A percentile compares a stretch with the other conserved stretches of the same genome.
Evolutionary conservation across 1,140 invertebrate species (phyloP).

Genomic region (Triops cancriformis): DNA sequence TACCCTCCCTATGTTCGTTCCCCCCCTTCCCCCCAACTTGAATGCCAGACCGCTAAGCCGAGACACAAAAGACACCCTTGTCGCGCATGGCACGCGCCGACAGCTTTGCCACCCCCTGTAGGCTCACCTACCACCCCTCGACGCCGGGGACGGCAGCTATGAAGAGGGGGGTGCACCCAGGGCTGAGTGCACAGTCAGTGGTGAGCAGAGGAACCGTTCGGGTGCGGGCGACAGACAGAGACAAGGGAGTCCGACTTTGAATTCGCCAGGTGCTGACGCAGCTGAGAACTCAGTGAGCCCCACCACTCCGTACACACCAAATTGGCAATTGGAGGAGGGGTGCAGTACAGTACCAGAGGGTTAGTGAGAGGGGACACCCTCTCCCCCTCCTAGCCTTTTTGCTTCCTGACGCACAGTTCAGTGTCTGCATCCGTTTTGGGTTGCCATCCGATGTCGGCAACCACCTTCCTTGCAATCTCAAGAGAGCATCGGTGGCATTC

Average conservation of each 20-base stretch:
- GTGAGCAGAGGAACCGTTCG: background rate
- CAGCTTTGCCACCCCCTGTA: background rate
- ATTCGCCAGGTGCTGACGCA: background rate
- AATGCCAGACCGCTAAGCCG: background rate
- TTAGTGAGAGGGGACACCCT: background rate
- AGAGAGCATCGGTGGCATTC: background rate
- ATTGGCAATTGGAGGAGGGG: background rate
- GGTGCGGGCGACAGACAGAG: background rate
- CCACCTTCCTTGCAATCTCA: background rate
- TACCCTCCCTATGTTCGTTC: background rate
- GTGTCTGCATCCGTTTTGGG: background rate
- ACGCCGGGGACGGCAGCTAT: background rate
- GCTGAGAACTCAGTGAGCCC: background rate
- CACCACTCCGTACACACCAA: background rate
- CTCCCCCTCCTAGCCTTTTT: background rate
- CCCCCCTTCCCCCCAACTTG: background rate
- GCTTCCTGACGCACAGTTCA: background rate
- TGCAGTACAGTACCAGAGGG: background rate
- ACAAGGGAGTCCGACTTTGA: too few species aligned
- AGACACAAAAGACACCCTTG: background rate
- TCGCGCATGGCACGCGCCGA: conserved; percentile 2
- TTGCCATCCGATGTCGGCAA: background rate
- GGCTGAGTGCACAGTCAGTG: background rate
- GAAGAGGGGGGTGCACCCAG: conserved; percentile 3
- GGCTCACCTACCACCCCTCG: background rate